Conservation (phyloP, 2,113 vertebrate species). For the Vombatus ursinus region DNA sequence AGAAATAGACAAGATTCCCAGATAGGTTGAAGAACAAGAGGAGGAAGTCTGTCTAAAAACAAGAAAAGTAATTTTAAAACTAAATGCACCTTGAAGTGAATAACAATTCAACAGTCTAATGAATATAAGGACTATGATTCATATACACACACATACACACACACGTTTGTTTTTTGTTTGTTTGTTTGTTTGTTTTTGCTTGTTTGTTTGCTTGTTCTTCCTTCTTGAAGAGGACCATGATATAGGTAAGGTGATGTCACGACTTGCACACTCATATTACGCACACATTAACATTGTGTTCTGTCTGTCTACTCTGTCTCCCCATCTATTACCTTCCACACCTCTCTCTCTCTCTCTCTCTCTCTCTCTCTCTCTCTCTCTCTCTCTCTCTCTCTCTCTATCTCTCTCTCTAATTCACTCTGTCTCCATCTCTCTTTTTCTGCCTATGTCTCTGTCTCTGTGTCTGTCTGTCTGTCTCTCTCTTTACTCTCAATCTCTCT, state of each 20-base stretch:
- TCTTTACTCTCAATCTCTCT: not conserved
- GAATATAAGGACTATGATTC: not conserved
- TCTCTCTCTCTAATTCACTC: not conserved
- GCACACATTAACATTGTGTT: not conserved
- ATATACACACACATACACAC: not conserved
- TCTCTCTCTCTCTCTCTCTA: not conserved
- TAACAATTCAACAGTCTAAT: not conserved
- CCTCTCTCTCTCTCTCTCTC: not conserved
- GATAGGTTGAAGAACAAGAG: not conserved
- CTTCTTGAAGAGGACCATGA: too few species aligned
- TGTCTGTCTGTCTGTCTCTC: not conserved
- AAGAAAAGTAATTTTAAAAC: constrained; percentile 5
- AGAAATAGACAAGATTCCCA: not conserved
- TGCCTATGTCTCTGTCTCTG: not conserved
- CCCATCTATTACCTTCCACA: not conserved
- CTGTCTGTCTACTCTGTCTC: not conserved
- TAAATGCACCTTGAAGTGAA: not conserved
- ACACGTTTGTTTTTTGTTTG: too few species aligned
- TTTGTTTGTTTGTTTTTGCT: too few species aligned
- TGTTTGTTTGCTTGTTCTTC: too few species aligned
- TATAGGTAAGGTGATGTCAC: too few species aligned
- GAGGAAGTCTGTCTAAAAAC: not conserved
- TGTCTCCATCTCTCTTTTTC: not conserved
- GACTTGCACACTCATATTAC: too few species aligned
- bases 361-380: not conserved